phyloP scores from a whole-genome alignment of 2,888 invertebrate species.

The Sinhomidia bicolor region DNA sequence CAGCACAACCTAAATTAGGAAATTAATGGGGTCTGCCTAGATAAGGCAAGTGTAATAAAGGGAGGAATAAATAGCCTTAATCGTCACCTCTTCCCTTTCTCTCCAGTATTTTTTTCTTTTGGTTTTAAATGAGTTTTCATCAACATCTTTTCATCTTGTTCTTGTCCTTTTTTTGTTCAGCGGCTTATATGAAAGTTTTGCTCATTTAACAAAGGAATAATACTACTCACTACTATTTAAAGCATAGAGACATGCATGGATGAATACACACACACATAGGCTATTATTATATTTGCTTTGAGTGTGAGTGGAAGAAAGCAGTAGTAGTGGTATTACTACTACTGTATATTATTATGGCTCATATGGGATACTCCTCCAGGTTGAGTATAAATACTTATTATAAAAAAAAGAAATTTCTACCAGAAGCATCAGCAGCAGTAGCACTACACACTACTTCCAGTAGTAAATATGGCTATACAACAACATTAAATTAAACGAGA shows the following conservation, averaged over 20 bases:
- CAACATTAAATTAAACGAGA: conserved; percentile 48
- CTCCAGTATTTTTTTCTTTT: not conserved
- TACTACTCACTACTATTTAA: conserved; percentile 40
- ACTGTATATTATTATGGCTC: conserved; percentile 53
- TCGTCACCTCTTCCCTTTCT: conserved; percentile 67
- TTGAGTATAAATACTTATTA: conserved; percentile 22
- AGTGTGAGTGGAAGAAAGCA: not conserved
- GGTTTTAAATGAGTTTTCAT: conserved; percentile 71
- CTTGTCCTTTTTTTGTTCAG: not conserved
- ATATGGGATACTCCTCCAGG: conserved; percentile 47
- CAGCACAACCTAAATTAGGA: conserved; percentile 72
- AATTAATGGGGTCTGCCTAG: conserved; percentile 74
- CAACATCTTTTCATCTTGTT: conserved; percentile 28
- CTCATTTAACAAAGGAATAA: not conserved
- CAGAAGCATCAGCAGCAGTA: too few species aligned
- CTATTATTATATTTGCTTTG: not conserved
- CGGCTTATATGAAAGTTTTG: not conserved
- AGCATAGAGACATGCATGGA: conserved; percentile 24
- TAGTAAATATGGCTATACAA: not conserved
- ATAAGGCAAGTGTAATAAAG: conserved; percentile 67
- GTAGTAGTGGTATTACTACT: not conserved
- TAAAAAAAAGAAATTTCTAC: not conserved
- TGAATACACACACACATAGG: conserved; percentile 19
- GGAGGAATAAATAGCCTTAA: conserved; percentile 71
- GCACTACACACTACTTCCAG: too few species aligned